phyloP scores from a whole-genome alignment of 2,888 invertebrate genomes.

The Balanococcus diminutus region DNA sequence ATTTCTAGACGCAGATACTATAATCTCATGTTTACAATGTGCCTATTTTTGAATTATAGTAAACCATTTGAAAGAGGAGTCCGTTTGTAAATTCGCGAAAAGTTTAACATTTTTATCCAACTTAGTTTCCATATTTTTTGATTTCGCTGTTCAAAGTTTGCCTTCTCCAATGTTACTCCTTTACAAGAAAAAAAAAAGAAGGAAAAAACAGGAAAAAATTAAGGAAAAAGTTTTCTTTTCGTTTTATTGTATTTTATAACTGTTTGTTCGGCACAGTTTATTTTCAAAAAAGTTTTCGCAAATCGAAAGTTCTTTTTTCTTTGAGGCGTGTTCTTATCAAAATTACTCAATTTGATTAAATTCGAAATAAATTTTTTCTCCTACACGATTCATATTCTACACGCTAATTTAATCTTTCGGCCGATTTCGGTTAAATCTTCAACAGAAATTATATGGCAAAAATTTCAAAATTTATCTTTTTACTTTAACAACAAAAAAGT shows the following conservation, averaged over 20 bases:
- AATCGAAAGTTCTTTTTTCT: constrained; percentile 15
- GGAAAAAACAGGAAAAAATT: constrained; percentile 19
- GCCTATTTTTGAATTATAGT: constrained; percentile 32
- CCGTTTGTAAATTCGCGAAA: constrained; percentile 16
- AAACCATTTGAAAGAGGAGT: constrained; percentile 2
- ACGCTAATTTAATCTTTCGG: constrained; percentile 14
- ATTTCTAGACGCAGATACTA: background rate
- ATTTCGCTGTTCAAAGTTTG: constrained; percentile 34
- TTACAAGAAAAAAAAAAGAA: background rate
- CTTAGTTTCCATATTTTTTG: constrained; percentile 31
- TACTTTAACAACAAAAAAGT: background rate
- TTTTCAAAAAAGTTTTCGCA: constrained; percentile 21
- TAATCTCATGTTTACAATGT: constrained; percentile 26
- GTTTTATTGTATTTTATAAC: constrained; percentile 39
- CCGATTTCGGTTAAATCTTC: background rate
- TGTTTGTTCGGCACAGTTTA: constrained; percentile 18
- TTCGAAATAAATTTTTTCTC: constrained; percentile 22
- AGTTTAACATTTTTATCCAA: constrained; percentile 13
- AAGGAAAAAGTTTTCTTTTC: constrained; percentile 32
- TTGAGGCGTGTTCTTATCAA: constrained; percentile 38
- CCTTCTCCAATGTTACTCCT: background rate
- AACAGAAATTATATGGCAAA: constrained; percentile 2
- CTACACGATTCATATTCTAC: background rate
- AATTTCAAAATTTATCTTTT: background rate
- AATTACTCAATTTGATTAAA: constrained; percentile 43